These are phyloP conservation scores for Megaceryle maxima DNA, from an alignment of 2,113 vertebrate genomes.

Conservation along the genomic window DNA sequence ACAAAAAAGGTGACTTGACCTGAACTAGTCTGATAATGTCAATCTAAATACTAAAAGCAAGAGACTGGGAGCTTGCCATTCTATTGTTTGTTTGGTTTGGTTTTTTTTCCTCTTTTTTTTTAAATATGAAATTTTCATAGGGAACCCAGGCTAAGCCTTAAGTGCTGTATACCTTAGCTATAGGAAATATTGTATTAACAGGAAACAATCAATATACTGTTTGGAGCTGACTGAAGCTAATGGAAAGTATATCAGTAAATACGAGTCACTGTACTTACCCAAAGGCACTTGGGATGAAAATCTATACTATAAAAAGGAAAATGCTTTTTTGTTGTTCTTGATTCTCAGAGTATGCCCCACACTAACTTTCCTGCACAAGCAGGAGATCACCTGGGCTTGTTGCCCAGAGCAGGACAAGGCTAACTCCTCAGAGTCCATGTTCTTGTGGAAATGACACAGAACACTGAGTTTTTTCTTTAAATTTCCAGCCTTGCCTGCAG, in stretches of 20 bases:
- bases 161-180: background rate
- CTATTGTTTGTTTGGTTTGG: background rate
- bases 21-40: background rate
- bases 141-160: background rate
- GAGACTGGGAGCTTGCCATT: background rate
- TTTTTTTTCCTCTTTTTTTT: background rate
- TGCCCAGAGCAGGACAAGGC: background rate
- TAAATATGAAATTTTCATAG: background rate
- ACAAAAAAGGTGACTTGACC: background rate
- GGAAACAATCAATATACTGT: background rate
- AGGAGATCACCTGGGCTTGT: background rate
- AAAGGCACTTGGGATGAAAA: background rate
- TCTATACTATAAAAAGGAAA: background rate
- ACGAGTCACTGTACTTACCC: background rate
- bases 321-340: background rate
- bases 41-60: background rate
- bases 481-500: background rate
- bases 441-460: background rate
- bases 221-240: background rate
- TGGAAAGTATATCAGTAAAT: background rate
- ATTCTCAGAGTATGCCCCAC: background rate
- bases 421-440: background rate
- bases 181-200: background rate
- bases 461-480: background rate
- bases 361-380: background rate